These are phyloP conservation scores for Drosophila melanica DNA, from an alignment of 1,140 invertebrate species.

Conservation along the genomic window DNA sequence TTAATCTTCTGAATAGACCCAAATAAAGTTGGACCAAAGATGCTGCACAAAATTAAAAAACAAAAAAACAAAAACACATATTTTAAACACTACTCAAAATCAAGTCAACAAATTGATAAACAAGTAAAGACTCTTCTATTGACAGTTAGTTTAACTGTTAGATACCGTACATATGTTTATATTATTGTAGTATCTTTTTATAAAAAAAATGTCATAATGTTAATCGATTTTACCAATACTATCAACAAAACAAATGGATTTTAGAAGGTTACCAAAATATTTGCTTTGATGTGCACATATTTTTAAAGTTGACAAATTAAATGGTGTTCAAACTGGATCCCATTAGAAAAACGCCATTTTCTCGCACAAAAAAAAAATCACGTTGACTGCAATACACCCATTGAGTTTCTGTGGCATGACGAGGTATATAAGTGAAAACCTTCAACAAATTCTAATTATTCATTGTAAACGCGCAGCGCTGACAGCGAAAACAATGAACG, in stretches of 20 bases:
- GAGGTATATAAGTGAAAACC: slow-evolving; percentile 54
- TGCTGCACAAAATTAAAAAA: background rate
- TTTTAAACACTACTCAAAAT: slow-evolving; percentile 42
- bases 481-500: slow-evolving; percentile 77
- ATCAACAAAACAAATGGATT: no score
- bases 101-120: slow-evolving; percentile 28
- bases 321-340: no score
- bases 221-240: no score
- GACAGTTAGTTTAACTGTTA: background rate
- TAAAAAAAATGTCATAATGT: no score
- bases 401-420: background rate
- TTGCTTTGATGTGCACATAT: no score
- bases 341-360: background rate
- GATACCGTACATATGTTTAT: background rate
- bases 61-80: slow-evolving; percentile 19
- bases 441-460: slow-evolving; percentile 76
- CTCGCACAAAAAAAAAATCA: no score
- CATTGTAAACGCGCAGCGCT: slow-evolving; percentile 74
- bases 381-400: background rate
- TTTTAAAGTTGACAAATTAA: no score
- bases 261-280: no score
- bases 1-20: background rate
- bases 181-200: no score
- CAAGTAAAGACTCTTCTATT: background rate
- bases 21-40: background rate